phyloP scores from a whole-genome alignment of 2,888 invertebrate genomes.

The Tridacna gigas region DNA sequence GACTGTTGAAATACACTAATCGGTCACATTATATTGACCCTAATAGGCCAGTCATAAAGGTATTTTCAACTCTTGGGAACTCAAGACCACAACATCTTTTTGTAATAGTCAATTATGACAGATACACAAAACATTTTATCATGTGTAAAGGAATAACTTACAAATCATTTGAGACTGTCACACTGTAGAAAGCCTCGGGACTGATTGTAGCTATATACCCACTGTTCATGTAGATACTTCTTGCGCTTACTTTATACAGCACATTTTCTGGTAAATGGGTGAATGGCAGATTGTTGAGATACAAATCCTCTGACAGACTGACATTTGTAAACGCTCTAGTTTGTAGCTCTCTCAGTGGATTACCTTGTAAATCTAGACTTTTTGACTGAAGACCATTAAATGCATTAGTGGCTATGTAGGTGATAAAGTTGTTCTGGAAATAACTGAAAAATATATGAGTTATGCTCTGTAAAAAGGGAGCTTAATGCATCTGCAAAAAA shows the following conservation, averaged over 20 bases:
- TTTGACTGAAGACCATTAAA: slow-evolving; percentile 50
- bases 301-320: slow-evolving; percentile 42
- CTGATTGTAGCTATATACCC: slow-evolving; percentile 39
- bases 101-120: no score
- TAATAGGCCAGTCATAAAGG: no score
- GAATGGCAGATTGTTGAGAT: slow-evolving; percentile 43
- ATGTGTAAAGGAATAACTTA: slow-evolving; percentile 28
- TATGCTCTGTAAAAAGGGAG: no score
- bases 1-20: no score
- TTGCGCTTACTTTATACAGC: slow-evolving; percentile 49
- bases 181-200: slow-evolving; percentile 52
- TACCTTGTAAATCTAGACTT: slow-evolving; percentile 49
- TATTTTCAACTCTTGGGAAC: no score
- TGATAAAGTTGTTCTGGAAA: slow-evolving; percentile 49
- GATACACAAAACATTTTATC: no score
- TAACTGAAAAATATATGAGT: slow-evolving; percentile 37
- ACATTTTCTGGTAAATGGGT: slow-evolving; percentile 41
- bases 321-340: slow-evolving; percentile 41
- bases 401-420: slow-evolving; percentile 39
- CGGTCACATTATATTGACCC: no score
- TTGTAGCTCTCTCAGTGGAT: slow-evolving; percentile 45
- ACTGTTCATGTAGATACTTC: slow-evolving; percentile 36
- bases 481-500: no score
- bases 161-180: slow-evolving; percentile 46
- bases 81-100: no score